Evolutionary conservation across 1,140 invertebrate genomes (phyloP), one percentile per base, ranked within the genome.

Genomic region (Lepidurus packardi): DNA sequence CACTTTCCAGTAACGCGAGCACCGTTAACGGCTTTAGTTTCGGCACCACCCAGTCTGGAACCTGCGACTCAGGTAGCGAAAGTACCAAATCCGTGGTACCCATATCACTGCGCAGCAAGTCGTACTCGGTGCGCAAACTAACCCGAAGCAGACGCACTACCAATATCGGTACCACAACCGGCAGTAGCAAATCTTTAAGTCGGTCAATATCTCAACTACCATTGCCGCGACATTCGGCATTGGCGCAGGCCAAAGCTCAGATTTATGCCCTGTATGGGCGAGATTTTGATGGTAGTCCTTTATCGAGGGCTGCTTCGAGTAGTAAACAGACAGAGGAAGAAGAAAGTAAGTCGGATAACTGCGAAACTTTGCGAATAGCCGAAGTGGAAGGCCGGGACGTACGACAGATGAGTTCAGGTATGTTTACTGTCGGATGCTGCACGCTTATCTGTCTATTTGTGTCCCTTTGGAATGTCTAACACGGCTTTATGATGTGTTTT

Each of bases 1-100:
- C 88, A 80, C 86, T 91, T 73, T 85, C 84, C 41, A 78, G 53
- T 41, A 34, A 78, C 73, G 41, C 41, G 24, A 53, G 73, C 34
- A 41, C 25, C 10, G 75, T 77, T 78, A 65, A 78, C 74, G 24
- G 47, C 44, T 65, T 78, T 78, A 73, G 21, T 47, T 78, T 41
- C 11, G 44, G 41, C 9, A 73, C 47, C 24, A 24, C 42, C 3
- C 25, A 65, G 13, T 65, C 25, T 47, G 45, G 44, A 65, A 73
- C 65, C 2, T 47, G 47, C 42, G 78, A 78, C 75, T 78, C 78
- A 13, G 78, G 78, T 13, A 78, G 78, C 43, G 78, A 78, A 45
- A 78, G 78, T 16, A 78, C 78, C 41, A 73, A 74, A 21, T 78
- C 78, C 6, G 78, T 78, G 5, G 47, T 78, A 42, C 43, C 73